Percentiles rank a stretch among this genome's conserved stretches.
Conservation (phyloP, 2,888 invertebrate species). For the Drosophila subquinaria region DNA sequence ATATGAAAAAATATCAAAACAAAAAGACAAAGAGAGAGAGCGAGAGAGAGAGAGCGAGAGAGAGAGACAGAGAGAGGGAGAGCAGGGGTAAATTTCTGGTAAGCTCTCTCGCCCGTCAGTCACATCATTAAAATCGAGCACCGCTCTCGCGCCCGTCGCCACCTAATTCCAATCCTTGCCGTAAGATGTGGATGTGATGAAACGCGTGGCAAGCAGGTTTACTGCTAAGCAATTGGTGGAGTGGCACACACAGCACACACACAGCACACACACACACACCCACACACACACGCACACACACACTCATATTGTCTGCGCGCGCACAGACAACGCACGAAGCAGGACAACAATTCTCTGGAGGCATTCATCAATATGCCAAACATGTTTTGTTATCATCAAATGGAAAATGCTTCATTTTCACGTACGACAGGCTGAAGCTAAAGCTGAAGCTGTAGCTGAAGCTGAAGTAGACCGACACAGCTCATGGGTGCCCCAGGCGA, state of each 20-base stretch:
- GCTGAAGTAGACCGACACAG: conserved; percentile 28
- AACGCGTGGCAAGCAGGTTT: conserved; percentile 36
- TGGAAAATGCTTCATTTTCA: conserved; percentile 81
- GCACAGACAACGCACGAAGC: conserved; percentile 22
- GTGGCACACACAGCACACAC: conserved; percentile 16
- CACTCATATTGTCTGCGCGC: conserved; percentile 3
- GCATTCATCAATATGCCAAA: conserved; percentile 81
- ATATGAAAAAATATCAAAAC: conserved; percentile 49
- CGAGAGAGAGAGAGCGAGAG: no score
- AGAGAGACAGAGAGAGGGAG: background rate
- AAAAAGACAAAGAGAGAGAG: conserved; percentile 18
- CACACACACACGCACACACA: background rate
- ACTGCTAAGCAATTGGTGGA: conserved; percentile 1
- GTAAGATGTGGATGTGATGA: conserved; percentile 58
- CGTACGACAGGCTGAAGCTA: conserved; percentile 64
- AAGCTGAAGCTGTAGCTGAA: background rate
- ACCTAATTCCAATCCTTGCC: conserved; percentile 80
- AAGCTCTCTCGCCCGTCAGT: conserved; percentile 64
- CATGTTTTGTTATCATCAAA: conserved; percentile 82
- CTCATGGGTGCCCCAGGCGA: conserved; percentile 31
- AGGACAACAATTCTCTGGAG: conserved; percentile 71
- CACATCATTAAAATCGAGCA: conserved; percentile 80
- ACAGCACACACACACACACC: conserved; percentile 9
- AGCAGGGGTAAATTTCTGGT: conserved; percentile 45
- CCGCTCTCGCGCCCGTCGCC: conserved; percentile 38